These are phyloP conservation scores for Ichneumon xanthorius DNA, from an alignment of 2,888 invertebrate species.

Conservation along the genomic window DNA sequence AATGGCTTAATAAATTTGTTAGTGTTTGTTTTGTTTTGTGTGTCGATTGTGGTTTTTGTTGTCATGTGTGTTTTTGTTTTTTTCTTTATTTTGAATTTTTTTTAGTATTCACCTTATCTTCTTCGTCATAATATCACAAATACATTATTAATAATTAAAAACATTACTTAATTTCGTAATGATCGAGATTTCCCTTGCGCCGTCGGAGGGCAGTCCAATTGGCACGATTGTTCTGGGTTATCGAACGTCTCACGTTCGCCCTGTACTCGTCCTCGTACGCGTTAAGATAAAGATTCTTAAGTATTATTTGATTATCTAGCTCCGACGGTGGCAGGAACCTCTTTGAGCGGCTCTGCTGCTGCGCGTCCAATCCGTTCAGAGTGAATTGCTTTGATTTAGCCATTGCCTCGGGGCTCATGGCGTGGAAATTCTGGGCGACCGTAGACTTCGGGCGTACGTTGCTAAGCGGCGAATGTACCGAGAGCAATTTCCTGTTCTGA, in stretches of 20 bases:
- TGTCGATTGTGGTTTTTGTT: constrained; percentile 42
- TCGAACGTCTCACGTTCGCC: constrained; percentile 82
- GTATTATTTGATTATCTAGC: constrained; percentile 82
- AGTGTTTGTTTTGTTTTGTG: constrained; percentile 49
- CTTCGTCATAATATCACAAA: constrained; percentile 81
- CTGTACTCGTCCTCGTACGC: constrained; percentile 83
- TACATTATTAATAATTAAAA: constrained; percentile 72
- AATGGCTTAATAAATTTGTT: constrained; percentile 81
- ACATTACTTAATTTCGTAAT: constrained; percentile 77
- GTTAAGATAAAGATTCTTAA: constrained; percentile 82
- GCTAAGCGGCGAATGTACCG: constrained; percentile 74
- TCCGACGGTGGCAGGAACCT: constrained; percentile 79
- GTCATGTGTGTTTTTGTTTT: constrained; percentile 13
- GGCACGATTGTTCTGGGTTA: constrained; percentile 76
- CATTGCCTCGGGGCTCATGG: constrained; percentile 54
- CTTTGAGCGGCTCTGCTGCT: constrained; percentile 81
- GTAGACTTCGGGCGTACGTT: constrained; percentile 64
- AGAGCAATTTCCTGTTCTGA: constrained; percentile 77
- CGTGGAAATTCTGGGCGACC: constrained; percentile 56
- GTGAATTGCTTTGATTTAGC: constrained; percentile 74
- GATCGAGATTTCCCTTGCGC: constrained; percentile 78
- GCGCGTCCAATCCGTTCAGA: constrained; percentile 76
- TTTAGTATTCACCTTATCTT: constrained; percentile 42
- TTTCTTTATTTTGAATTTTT: constrained; percentile 39
- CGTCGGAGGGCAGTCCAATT: constrained; percentile 76